Evolutionary conservation across 2,797 vertebrate species (phyloP), one percentile per base, ranked within the genome.

Genomic region (Australoheros facetus): DNA sequence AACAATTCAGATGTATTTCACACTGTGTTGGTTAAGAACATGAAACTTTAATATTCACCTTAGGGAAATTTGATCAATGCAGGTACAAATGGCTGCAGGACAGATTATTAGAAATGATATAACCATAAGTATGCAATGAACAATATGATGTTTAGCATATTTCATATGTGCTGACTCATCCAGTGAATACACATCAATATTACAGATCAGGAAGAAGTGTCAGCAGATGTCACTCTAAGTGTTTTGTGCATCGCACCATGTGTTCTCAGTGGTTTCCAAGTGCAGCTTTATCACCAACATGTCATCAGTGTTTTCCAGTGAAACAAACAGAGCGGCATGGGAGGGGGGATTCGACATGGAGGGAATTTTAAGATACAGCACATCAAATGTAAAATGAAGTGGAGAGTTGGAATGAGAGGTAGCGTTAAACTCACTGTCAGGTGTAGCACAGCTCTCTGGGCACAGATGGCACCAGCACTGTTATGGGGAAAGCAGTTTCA

Each of bases 151-250:
- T 62, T 64, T 6, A 34, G 69, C 76, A 13, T 62, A 7, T 71
- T 74, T 79, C 17, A 45, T 57, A 16, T 53, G 28, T 51, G 2
- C 51, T 78, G 73, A 80, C 30, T 71, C 69, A 42, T 62, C 12
- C 51, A 55, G 42, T 56, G 21, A 76, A 69, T 21, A 42, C 30
- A 73, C 30, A 70, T 23, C 79, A 54, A 58, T 54, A 74, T 60
- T 48, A 70, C 45, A 80, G 39, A 62, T 64, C 21, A 54, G 28
- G 75, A 30, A 69, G 55, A 32, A 56, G 37, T 34, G 51, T 82
- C 28, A 77, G 39, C 80, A 81, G 82, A 86, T 83, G 55, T 78
- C 69, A 56, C 16, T 48, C 23, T 55, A 76, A 81, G 73, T 53
- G 64, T 48, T 77, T 32, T 70, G 56, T 84, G 75, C 77, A 23